These are phyloP conservation scores for Corythaeola cristata DNA, from an alignment of 2,113 vertebrate species.

Conservation along the genomic window DNA sequence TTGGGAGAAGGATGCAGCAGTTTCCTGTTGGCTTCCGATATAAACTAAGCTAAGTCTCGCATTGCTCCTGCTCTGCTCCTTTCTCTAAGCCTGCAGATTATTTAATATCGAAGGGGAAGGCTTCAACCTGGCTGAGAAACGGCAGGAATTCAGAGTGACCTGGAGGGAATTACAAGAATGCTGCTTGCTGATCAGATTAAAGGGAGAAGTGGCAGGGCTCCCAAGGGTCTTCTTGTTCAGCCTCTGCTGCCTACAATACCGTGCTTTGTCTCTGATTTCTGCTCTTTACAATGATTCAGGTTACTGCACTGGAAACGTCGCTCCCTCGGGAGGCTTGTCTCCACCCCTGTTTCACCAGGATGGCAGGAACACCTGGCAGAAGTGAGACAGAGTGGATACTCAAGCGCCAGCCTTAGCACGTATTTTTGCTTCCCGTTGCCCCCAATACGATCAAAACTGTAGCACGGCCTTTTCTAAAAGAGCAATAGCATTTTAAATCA, in stretches of 20 bases:
- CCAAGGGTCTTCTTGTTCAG: constrained; percentile 68
- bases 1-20: background rate
- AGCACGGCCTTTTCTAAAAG: background rate
- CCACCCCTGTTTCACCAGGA: background rate
- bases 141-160: constrained; percentile 67
- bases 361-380: background rate
- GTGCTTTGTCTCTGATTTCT: constrained; percentile 57
- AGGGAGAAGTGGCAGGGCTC: constrained; percentile 55
- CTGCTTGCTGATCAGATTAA: constrained; percentile 67
- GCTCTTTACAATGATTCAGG: constrained; percentile 38
- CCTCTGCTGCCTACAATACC: constrained; percentile 40
- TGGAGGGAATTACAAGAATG: constrained; percentile 69
- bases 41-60: background rate
- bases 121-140: constrained; percentile 69
- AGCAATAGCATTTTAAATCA: background rate
- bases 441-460: background rate
- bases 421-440: background rate
- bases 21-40: constrained; percentile 29
- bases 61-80: background rate
- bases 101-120: constrained; percentile 55
- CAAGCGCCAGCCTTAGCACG: background rate
- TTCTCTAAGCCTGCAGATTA: constrained; percentile 42
- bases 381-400: background rate
- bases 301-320: background rate
- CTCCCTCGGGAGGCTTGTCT: background rate